phyloP scores from a whole-genome alignment of 2,113 vertebrate genomes.

The Nycticryphes semicollaris region DNA sequence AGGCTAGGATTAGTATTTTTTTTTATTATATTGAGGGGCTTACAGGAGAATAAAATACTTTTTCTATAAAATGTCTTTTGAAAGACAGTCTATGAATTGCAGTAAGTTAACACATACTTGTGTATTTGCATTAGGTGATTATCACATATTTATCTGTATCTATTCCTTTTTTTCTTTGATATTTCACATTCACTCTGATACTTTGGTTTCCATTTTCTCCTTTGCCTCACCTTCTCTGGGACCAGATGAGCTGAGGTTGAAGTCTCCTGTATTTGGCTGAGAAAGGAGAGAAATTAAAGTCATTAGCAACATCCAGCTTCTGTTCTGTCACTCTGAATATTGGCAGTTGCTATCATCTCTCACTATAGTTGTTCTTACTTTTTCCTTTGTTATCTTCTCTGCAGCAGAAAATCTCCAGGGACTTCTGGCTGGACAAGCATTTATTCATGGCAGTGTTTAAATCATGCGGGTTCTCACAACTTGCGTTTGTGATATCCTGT shows the following conservation, averaged over 20 bases:
- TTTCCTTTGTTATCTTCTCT: background rate
- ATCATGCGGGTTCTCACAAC: background rate
- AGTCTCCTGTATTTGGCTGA: background rate
- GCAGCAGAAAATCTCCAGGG: background rate
- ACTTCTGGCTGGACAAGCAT: background rate
- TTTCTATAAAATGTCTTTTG: background rate
- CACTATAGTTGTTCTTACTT: background rate
- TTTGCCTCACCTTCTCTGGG: background rate
- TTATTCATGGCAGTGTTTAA: background rate
- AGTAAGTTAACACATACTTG: background rate
- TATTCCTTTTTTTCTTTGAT: background rate
- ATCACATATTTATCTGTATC: background rate
- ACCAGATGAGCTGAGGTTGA: background rate
- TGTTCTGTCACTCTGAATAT: background rate
- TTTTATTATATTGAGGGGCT: background rate
- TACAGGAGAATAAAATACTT: background rate
- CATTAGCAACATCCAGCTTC: background rate
- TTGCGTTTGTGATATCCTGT: background rate
- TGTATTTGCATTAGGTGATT: background rate
- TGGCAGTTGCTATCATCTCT: background rate
- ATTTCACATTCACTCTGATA: background rate
- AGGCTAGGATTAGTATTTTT: background rate
- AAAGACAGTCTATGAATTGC: background rate
- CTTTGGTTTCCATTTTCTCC: background rate
- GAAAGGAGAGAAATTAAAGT: background rate